A percentile compares a stretch with the other conserved stretches of the same genome.
Conservation (phyloP, 2,888 invertebrate genomes). For the Drosophila parthenogenetica region DNA sequence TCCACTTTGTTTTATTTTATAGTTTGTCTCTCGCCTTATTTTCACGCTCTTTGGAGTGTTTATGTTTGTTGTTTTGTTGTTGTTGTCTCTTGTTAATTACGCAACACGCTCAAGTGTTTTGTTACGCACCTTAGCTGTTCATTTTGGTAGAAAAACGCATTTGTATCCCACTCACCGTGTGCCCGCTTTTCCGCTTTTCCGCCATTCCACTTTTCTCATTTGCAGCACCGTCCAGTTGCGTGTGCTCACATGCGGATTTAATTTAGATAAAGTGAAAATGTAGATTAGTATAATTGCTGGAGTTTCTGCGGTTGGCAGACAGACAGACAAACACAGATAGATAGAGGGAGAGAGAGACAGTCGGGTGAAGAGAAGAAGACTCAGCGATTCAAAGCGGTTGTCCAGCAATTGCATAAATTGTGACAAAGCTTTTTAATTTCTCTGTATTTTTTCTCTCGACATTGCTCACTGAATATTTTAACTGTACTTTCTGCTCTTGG, state of each 20-base stretch:
- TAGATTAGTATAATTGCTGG: constrained; percentile 72
- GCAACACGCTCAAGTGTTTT: constrained; percentile 71
- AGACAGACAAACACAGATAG: constrained; percentile 6
- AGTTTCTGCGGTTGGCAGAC: constrained; percentile 31
- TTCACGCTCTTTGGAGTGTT: constrained; percentile 49
- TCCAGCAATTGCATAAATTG: constrained; percentile 36
- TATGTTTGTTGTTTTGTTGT: neutral
- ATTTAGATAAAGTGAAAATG: constrained; percentile 69
- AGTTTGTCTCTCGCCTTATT: constrained; percentile 70
- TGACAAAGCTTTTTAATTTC: constrained; percentile 43
- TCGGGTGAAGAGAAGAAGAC: neutral
- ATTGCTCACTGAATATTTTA: constrained; percentile 5
- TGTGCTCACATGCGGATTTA: constrained; percentile 64
- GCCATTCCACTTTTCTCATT: constrained; percentile 16
- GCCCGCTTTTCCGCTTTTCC: constrained; percentile 3
- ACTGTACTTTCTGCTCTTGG: neutral
- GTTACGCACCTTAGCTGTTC: constrained; percentile 73
- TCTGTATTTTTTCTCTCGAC: constrained; percentile 15
- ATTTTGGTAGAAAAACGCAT: constrained; percentile 55
- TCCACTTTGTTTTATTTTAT: constrained; percentile 68
- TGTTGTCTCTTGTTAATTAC: constrained; percentile 64
- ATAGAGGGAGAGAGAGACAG: neutral
- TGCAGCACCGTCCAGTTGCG: constrained; percentile 33
- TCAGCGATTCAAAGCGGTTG: constrained; percentile 2
- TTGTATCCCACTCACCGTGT: constrained; percentile 31